Percentiles rank a stretch among this genome's conserved stretches.
Evolutionary conservation across 2,888 invertebrate species (phyloP).

Genomic region (Clepsis dumicolana): DNA sequence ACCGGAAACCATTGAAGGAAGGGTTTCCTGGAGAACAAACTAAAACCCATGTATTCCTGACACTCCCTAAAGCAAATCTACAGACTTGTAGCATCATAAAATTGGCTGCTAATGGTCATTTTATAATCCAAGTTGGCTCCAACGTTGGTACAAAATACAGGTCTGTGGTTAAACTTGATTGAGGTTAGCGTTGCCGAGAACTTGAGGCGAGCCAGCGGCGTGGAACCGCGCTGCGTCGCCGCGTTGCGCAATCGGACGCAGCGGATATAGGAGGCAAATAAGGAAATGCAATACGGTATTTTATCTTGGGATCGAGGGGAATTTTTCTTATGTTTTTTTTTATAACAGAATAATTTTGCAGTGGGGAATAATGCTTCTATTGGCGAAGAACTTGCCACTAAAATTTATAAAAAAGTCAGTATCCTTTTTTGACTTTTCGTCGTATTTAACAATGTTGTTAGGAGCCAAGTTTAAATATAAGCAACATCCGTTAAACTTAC

Average conservation of each 20-base stretch:
- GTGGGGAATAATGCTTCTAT: neutral
- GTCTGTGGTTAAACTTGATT: slow-evolving; percentile 61
- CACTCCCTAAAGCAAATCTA: neutral
- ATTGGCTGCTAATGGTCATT: slow-evolving; percentile 3
- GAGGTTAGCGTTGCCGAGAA: slow-evolving; percentile 79
- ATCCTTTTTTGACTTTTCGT: too few relatives aligned
- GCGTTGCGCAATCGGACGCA: slow-evolving; percentile 70
- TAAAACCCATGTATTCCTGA: too few relatives aligned
- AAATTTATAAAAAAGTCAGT: too few relatives aligned
- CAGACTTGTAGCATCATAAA: neutral
- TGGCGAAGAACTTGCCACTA: too few relatives aligned
- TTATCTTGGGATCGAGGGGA: slow-evolving; percentile 5
- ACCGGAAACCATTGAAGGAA: too few relatives aligned
- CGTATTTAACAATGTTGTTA: too few relatives aligned
- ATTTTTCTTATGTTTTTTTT: neutral
- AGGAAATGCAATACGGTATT: slow-evolving; percentile 35
- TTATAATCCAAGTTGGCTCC: slow-evolving; percentile 24
- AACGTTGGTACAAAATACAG: slow-evolving; percentile 41
- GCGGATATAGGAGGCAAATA: slow-evolving; percentile 44
- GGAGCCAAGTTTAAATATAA: too few relatives aligned
- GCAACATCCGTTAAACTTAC: too few relatives aligned
- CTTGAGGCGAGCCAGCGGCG: slow-evolving; percentile 65
- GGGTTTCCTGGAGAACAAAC: too few relatives aligned
- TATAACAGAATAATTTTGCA: neutral
- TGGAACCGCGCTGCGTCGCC: slow-evolving; percentile 59